Evolutionary conservation across 2,888 invertebrate species (phyloP).

Genomic region (Nomada fabriciana): DNA sequence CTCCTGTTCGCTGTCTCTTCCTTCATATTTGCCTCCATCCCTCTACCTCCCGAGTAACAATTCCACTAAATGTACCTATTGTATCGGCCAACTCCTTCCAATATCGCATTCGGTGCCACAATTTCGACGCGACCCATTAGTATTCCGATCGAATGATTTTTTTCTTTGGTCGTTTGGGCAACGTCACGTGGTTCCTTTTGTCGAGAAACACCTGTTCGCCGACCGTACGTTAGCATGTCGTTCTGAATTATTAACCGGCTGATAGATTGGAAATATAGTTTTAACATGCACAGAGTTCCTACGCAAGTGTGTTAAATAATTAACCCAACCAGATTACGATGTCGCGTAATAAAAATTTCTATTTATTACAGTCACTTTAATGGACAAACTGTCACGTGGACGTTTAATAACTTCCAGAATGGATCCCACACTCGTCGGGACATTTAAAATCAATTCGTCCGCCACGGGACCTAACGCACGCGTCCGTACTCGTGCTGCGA

Average conservation of each 20-base stretch:
- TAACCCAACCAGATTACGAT: too few species aligned
- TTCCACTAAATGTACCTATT: conserved; percentile 65
- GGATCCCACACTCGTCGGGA: background rate
- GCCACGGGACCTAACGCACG: background rate
- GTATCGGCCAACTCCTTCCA: conserved; percentile 65
- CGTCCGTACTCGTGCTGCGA: background rate
- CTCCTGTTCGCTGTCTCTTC: conserved; percentile 38
- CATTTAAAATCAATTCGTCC: conserved; percentile 13
- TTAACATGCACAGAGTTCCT: background rate
- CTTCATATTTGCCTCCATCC: conserved; percentile 36
- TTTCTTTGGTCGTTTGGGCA: conserved; percentile 15
- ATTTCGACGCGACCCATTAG: conserved; percentile 54
- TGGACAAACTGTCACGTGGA: background rate
- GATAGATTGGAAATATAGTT: conserved; percentile 17
- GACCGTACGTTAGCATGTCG: conserved; percentile 10
- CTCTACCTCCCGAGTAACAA: conserved; percentile 28
- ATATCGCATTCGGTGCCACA: conserved; percentile 49
- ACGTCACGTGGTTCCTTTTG: conserved; percentile 7
- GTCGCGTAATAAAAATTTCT: background rate
- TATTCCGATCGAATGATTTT: conserved; percentile 32
- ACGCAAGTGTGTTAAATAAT: too few species aligned
- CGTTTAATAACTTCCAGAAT: background rate
- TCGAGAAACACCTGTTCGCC: conserved; percentile 27
- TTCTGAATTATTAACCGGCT: background rate
- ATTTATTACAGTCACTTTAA: background rate